phyloP scores from a whole-genome alignment of 2,888 invertebrate species.

The Cheilosia grossa region DNA sequence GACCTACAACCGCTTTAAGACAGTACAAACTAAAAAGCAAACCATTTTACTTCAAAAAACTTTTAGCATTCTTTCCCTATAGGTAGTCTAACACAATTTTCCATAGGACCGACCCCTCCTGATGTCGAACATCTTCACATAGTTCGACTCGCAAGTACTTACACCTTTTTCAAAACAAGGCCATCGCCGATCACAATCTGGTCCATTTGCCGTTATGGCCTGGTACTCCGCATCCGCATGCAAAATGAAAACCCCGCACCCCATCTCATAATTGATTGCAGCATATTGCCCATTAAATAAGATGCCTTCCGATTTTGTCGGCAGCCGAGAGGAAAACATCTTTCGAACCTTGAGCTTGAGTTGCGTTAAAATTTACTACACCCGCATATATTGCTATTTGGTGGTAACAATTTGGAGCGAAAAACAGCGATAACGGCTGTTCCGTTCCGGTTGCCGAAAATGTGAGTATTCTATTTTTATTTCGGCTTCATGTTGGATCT shows the following conservation, averaged over 20 bases:
- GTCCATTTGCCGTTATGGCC: no score
- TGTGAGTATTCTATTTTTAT: slow-evolving; percentile 64
- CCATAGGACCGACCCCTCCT: no score
- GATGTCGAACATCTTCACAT: no score
- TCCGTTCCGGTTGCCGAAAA: slow-evolving; percentile 58
- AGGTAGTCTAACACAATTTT: no score
- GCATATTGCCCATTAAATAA: slow-evolving; percentile 60
- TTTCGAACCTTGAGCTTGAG: slow-evolving; percentile 35
- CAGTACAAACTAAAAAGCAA: no score
- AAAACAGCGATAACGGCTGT: slow-evolving; percentile 44
- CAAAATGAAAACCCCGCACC: slow-evolving; percentile 4
- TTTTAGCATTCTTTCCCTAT: no score
- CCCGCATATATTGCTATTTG: slow-evolving; percentile 17
- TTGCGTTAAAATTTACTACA: slow-evolving; percentile 47
- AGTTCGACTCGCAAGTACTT: no score
- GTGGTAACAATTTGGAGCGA: slow-evolving; percentile 27
- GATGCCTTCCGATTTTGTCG: slow-evolving; percentile 46
- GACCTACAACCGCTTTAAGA: no score
- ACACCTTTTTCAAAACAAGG: no score
- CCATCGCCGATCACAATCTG: no score
- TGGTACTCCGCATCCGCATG: not conserved
- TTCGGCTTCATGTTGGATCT: slow-evolving; percentile 58
- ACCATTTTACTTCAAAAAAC: no score
- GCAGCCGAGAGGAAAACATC: slow-evolving; percentile 26
- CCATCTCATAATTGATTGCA: slow-evolving; percentile 50